A percentile compares a stretch with the other conserved stretches of the same genome.
Conservation (phyloP, 2,888 invertebrate species). For the Pollenia griseotomentosa region DNA sequence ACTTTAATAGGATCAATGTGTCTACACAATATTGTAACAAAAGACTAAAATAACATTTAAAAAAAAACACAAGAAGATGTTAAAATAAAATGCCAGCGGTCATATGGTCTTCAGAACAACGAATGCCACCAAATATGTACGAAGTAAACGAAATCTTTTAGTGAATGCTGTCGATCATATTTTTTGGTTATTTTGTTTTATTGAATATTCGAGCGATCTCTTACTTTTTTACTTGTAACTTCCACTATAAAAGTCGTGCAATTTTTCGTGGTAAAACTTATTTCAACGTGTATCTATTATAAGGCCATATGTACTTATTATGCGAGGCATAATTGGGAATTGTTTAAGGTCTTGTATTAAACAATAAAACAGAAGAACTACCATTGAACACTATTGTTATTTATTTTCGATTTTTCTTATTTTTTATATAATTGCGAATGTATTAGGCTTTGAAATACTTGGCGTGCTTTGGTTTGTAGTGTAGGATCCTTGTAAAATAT, state of each 20-base stretch:
- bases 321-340: constrained; percentile 12
- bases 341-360: not conserved
- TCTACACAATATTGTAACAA: constrained; percentile 35
- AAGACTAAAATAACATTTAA: constrained; percentile 19
- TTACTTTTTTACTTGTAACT: constrained; percentile 20
- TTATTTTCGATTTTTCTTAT: too few relatives aligned
- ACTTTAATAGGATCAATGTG: constrained; percentile 59
- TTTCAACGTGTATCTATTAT: constrained; percentile 40
- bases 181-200: constrained; percentile 14
- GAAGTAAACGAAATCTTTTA: constrained; percentile 9
- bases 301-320: constrained; percentile 19
- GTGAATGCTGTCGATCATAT: constrained; percentile 69
- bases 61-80: constrained; percentile 36
- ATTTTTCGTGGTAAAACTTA: constrained; percentile 53
- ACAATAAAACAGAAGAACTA: not conserved
- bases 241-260: constrained; percentile 50
- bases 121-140: not conserved
- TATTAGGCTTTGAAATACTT: too few relatives aligned
- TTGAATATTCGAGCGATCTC: not conserved
- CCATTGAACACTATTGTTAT: too few relatives aligned
- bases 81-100: constrained; percentile 64
- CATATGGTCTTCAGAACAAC: constrained; percentile 15
- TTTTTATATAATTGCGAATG: too few relatives aligned
- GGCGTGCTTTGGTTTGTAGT: too few relatives aligned
- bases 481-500: too few relatives aligned